A percentile compares a stretch with the other conserved stretches of the same genome.
phyloP scores from a whole-genome alignment of 1,140 invertebrate species.

The Pemphigus obesinymphae region DNA sequence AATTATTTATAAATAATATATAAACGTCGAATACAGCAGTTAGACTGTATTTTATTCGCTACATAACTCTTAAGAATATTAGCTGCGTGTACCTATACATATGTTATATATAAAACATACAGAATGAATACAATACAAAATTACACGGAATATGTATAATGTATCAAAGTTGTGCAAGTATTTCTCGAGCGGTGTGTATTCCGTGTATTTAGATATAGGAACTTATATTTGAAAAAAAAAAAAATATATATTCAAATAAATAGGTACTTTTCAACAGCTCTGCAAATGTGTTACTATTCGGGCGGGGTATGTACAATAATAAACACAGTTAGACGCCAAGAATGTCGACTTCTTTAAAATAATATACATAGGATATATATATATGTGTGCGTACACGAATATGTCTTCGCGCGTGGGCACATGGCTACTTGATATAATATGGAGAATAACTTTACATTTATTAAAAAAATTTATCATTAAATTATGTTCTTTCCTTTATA shows the following conservation, averaged over 20 bases:
- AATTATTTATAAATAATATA: too few relatives aligned
- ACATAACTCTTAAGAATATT: too few relatives aligned
- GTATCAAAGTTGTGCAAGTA: not conserved
- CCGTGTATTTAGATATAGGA: not conserved
- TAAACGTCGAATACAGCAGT: too few relatives aligned
- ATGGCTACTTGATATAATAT: not conserved
- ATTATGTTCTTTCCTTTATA: not conserved
- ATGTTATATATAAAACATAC: not conserved
- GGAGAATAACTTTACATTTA: constrained; percentile 23
- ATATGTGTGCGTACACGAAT: not conserved
- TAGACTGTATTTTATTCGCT: too few relatives aligned
- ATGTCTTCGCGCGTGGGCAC: not conserved
- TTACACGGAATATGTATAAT: not conserved
- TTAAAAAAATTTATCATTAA: not conserved
- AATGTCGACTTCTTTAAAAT: not conserved
- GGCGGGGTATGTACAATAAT: not conserved
- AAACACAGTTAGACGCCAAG: not conserved
- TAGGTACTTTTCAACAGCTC: not conserved
- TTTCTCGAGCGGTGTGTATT: not conserved
- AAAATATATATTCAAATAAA: not conserved
- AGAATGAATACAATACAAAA: not conserved
- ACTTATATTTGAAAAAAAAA: not conserved
- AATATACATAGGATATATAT: too few relatives aligned
- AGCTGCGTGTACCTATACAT: too few relatives aligned
- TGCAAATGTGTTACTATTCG: not conserved